Base-by-base conservation (phyloP, 2,113 vertebrate genomes). In the Chaetura pelagica region DNA sequence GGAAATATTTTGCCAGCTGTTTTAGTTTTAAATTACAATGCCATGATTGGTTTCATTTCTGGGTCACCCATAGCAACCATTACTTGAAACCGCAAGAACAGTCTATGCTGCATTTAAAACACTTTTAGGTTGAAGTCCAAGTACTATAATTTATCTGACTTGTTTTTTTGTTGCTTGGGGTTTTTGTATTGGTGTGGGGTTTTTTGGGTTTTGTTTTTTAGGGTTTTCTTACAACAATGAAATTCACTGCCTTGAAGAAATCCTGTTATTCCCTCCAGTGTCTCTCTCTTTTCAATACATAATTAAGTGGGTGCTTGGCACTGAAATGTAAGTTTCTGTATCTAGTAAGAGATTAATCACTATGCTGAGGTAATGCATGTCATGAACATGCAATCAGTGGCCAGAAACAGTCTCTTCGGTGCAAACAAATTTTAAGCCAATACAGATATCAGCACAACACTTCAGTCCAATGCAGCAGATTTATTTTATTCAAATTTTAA, bases 11-110 rank as follows among this genome's bases (percentile, higher is more conserved):
- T 97, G 93, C 97, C 96, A 97, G 96, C 95, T 97, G 95, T 96
- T 98, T 98, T 97, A 97, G 94, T 97, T 98, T 98, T 96, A 97
- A 98, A 98, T 98, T 98, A 97, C 94, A 96, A 75, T 97, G 74
- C 83, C 61, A 82, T 94, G 97, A 98, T 97, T 97, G 94, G 90
- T 97, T 98, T 98, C 92, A 95, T 96, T 98, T 97, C 96, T 98
- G 88, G 94, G 94, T 98, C 94, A 97, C 97, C 94, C 97, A 82
- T 97, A 95, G 97, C 96, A 98, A 98, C 97, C 91, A 96, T 95
- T 96, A 95, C 88, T 94, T 81, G 84, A 94, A 97, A 95, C 81
- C 4, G 13, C 62, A 89, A 93, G 74, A 96, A 77, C 62, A 93
- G 83, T 76, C 61, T 72, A 54, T 46, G 71, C 20, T 78, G 51